Evolutionary conservation across 2,888 invertebrate species (phyloP).

Genomic region (Cantharis rustica): DNA sequence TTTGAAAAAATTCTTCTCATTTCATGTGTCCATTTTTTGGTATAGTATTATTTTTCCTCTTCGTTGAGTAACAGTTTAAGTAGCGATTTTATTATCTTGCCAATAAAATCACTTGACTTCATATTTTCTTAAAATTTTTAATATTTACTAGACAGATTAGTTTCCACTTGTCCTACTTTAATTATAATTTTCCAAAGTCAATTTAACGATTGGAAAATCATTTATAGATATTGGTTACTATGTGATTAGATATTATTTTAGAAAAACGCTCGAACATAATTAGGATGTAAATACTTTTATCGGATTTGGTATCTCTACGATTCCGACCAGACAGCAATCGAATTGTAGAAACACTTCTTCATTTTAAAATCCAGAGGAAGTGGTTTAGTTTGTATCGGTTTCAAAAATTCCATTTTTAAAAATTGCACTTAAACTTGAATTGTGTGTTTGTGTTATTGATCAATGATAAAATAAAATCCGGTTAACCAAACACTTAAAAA

Average conservation of each 20-base stretch:
- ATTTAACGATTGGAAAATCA: neutral
- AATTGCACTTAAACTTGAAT: neutral
- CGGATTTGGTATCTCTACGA: neutral
- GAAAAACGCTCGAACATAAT: neutral
- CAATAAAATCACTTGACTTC: neutral
- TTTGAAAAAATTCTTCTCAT: neutral
- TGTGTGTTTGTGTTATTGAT: neutral
- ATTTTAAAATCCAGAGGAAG: neutral
- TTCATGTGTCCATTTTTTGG: neutral
- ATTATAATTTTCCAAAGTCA: neutral
- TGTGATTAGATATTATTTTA: neutral
- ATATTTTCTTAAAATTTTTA: neutral
- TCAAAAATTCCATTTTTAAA: neutral
- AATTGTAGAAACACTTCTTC: neutral
- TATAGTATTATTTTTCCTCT: neutral
- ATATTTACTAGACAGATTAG: neutral
- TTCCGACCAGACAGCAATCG: neutral
- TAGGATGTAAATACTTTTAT: neutral
- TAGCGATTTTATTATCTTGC: neutral
- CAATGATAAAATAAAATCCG: neutral
- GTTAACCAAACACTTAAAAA: neutral
- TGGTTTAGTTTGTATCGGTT: neutral
- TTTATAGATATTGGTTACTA: neutral
- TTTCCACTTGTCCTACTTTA: neutral
- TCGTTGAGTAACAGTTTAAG: neutral